Base-by-base conservation (phyloP, 2,113 vertebrate species). In the Ailurus styani region DNA sequence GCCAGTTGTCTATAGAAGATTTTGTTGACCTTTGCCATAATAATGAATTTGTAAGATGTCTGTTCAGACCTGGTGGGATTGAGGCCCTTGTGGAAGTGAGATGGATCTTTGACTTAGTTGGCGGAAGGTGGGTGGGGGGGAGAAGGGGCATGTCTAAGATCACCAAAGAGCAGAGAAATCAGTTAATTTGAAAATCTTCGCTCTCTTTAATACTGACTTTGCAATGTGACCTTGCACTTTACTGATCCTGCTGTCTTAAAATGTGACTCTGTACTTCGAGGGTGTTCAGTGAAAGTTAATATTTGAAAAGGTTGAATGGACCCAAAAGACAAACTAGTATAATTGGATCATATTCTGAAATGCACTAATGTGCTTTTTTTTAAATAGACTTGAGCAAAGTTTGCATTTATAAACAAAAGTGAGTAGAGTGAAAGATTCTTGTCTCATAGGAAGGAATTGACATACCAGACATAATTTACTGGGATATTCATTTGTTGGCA, bases 101-200 rank as follows among this genome's bases (percentile, higher is more conserved):
- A 85, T 73, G 64, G 40, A 15, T 82, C 37, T 91, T 84, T 97
- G 47, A 84, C 72, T 96, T 96, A 50, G 34, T 92, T n/a, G 18
- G 37, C 18, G 20, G 47, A 47, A 47, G 47, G 7, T n/a, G 3
- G 57, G 10, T 4, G 87, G 72, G 55, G 72, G 55, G 66, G 47
- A 85, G 57, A 77, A 50, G 5, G 11, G 72, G 11, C 31, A 81
- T 55, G 29, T 57, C 42, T 68, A 87, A 92, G 12, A 37, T 87
- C 81, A 95, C 10, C 9, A 37, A 42, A 92, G 55, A 88, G 47
- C 87, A 95, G 42, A 90, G 45, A 60, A 96, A 70, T 85, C 27
- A 64, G n/a, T 96, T 52, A 84, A 64, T 87, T 89, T 96, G 54
- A 79, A 27, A 90, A 73, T 84, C 20, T 91, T 94, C 96, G 40